Evolutionary conservation across 2,113 vertebrate genomes (phyloP).

Genomic region (Hippocampus zosterae): DNA sequence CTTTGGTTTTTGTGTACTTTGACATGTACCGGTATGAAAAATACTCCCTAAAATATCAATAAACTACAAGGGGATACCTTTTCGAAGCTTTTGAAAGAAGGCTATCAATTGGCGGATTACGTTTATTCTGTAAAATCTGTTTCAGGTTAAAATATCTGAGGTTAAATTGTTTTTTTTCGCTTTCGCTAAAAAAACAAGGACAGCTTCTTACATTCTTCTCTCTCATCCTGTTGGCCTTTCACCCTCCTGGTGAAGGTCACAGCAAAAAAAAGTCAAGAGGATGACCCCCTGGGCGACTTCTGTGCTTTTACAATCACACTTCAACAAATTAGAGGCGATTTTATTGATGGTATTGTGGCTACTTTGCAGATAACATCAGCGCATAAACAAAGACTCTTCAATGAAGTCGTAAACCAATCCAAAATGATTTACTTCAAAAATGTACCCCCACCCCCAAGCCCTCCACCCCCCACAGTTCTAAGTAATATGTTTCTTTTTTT

Average conservation of each 20-base stretch:
- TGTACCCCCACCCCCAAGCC: too few relatives aligned
- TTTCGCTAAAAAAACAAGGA: not conserved
- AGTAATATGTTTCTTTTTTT: not conserved
- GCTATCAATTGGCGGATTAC: not conserved
- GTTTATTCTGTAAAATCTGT: not conserved
- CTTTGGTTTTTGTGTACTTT: too few relatives aligned
- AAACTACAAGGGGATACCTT: too few relatives aligned
- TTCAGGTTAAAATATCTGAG: not conserved
- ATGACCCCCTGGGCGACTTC: not conserved
- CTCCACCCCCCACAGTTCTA: too few relatives aligned
- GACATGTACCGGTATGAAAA: too few relatives aligned
- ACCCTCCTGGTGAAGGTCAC: not conserved
- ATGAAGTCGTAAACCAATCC: not conserved
- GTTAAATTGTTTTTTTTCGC: not conserved
- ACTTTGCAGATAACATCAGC: not conserved
- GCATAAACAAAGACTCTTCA: not conserved
- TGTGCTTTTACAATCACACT: slow-evolving; percentile 24
- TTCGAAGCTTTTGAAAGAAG: too few relatives aligned
- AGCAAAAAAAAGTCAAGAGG: slow-evolving; percentile 1
- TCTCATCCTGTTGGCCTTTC: slow-evolving; percentile 10
- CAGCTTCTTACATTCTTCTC: not conserved
- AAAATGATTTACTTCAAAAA: not conserved
- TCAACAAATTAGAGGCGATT: slow-evolving; percentile 1
- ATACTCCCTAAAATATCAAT: too few relatives aligned
- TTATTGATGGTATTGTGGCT: not conserved